Evolutionary conservation across 2,888 invertebrate species (phyloP), one percentile per base, ranked within the genome.

Genomic region (Aleiodes alternator): DNA sequence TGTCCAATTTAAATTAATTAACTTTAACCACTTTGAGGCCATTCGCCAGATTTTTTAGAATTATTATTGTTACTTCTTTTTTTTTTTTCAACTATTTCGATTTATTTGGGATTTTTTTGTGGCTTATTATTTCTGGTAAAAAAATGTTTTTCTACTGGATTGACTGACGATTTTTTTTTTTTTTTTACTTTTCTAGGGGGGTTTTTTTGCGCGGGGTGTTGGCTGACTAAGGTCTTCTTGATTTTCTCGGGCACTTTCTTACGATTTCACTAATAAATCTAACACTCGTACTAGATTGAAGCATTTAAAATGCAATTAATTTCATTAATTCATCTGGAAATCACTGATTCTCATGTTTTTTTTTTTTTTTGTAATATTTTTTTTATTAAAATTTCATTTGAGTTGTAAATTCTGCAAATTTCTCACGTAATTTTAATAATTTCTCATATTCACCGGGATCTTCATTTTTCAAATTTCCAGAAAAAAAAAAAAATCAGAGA

Each of bases 231-330:
- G 73, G 72, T 29, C 76, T 55, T 64, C 56, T 66, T 68, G 86
- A 87, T 80, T 85, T 87, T 74, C 86, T 85, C 72, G 86, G 87
- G 75, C 84, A 87, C 86, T 87, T 87, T 79, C 87, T 86, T 82
- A 86, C 85, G 77, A 81, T 82, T 83, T 84, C 84, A 84, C 87
- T 87, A 87, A 86, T 57, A 56, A 56, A 82, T 76, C 80, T 87
- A 84, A 84, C 82, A 76, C 81, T 82, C 79, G 73, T 79, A 78
- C 78, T 80, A 82, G 16, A 43, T 43, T 87, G 86, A 86, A 87
- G 85, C 87, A 87, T 87, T 87, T 87, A 87, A 87, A 77, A 85
- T 43, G 43, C 43, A 43, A 43, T 34, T 43, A 43, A 43, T 43
- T 6, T 43, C 4, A 2, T 43, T 43, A 43, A 43, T 43, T 43